Evolutionary conservation across 2,113 vertebrate species (phyloP).

Genomic region (Pygoscelis antarcticus): DNA sequence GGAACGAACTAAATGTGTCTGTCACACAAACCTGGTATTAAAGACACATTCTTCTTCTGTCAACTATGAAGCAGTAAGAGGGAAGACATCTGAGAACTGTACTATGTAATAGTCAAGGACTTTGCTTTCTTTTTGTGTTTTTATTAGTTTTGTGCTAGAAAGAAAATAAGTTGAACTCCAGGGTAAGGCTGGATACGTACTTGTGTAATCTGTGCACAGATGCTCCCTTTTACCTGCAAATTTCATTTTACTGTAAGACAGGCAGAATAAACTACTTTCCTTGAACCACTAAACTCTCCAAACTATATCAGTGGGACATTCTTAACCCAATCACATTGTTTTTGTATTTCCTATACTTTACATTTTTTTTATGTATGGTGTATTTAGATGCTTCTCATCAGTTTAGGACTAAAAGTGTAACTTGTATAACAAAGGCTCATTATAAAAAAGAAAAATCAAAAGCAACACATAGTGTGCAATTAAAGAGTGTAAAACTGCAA

Average conservation of each 20-base stretch:
- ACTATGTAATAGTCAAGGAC: background rate
- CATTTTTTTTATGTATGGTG: background rate
- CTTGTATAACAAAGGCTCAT: background rate
- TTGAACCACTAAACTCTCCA: background rate
- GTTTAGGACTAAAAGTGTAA: background rate
- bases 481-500: background rate
- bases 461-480: background rate
- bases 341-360: background rate
- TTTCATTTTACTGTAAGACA: background rate
- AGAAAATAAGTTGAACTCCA: background rate
- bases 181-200: background rate
- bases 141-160: background rate
- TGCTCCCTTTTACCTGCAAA: background rate
- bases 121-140: background rate
- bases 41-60: background rate
- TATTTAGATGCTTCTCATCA: background rate
- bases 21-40: background rate
- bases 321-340: background rate
- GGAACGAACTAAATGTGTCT: background rate
- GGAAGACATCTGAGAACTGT: background rate
- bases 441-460: background rate
- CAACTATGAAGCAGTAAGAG: background rate
- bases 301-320: background rate
- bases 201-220: background rate
- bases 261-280: background rate